These are phyloP conservation scores for Noctua fimbriata DNA, from an alignment of 2,888 invertebrate species.

Conservation along the genomic window DNA sequence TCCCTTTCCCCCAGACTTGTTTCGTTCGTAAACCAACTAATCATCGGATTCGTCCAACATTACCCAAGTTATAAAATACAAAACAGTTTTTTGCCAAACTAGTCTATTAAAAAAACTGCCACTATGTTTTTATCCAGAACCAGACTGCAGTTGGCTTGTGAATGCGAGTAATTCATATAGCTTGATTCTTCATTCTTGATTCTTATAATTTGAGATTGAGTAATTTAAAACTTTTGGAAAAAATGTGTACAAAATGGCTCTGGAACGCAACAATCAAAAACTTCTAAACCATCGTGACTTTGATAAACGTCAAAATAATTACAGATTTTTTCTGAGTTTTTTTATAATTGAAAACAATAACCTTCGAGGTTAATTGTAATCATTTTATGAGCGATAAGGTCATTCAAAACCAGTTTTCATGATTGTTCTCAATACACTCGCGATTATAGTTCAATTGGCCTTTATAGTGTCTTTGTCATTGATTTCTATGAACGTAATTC, in stretches of 20 bases:
- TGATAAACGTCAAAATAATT: slow-evolving; percentile 43
- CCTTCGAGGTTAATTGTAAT: slow-evolving; percentile 61
- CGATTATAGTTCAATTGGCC: slow-evolving; percentile 82
- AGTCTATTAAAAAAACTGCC: background rate
- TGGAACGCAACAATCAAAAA: slow-evolving; percentile 35
- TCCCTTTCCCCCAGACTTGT: slow-evolving; percentile 48
- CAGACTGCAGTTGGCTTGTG: background rate
- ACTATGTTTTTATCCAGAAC: background rate
- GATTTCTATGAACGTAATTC: slow-evolving; percentile 86
- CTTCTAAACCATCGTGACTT: slow-evolving; percentile 33
- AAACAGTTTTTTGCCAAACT: background rate
- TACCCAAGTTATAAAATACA: background rate
- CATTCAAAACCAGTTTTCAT: slow-evolving; percentile 75
- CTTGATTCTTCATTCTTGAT: too few species aligned
- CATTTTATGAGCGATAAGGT: slow-evolving; percentile 64
- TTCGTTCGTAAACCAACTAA: slow-evolving; percentile 51
- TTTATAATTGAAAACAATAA: slow-evolving; percentile 38
- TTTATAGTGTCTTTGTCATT: slow-evolving; percentile 86
- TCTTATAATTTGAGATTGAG: too few species aligned
- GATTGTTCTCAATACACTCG: slow-evolving; percentile 85
- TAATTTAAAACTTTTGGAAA: background rate
- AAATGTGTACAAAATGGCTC: background rate
- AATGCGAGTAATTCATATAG: background rate
- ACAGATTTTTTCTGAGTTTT: slow-evolving; percentile 6
- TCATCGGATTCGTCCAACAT: background rate